phyloP scores from a whole-genome alignment of 2,797 vertebrate species.

The Simalia tracyae region DNA sequence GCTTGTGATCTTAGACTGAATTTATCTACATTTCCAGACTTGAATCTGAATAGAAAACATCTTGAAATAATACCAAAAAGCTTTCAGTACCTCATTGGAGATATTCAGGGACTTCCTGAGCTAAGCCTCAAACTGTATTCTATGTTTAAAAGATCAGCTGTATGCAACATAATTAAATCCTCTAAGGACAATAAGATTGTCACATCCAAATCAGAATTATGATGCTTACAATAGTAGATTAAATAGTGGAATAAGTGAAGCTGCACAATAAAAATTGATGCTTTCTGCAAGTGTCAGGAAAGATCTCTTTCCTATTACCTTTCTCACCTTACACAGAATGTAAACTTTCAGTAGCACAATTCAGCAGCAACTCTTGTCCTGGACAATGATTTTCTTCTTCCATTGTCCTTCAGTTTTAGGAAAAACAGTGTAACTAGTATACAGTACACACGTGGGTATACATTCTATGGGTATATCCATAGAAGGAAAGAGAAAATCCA shows the following conservation, averaged over 20 bases:
- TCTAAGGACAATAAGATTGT: slow-evolving; percentile 33
- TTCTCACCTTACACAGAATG: background rate
- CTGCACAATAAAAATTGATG: background rate
- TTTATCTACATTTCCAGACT: slow-evolving; percentile 19
- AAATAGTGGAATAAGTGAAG: background rate
- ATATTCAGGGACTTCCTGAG: background rate
- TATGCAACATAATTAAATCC: slow-evolving; percentile 47
- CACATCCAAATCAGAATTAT: background rate
- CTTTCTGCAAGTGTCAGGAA: slow-evolving; percentile 31
- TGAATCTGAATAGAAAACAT: background rate
- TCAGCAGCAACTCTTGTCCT: background rate
- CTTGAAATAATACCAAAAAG: slow-evolving; percentile 18
- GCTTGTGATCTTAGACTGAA: background rate
- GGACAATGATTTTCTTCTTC: background rate
- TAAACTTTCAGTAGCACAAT: slow-evolving; percentile 16
- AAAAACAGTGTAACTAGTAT: background rate
- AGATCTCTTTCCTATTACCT: slow-evolving; percentile 2
- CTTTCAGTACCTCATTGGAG: background rate
- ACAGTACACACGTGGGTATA: too few relatives aligned
- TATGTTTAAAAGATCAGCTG: slow-evolving; percentile 28
- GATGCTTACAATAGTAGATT: background rate
- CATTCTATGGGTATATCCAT: background rate
- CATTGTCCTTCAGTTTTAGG: slow-evolving; percentile 21
- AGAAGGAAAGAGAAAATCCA: background rate
- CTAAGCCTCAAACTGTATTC: slow-evolving; percentile 10